Conservation (phyloP, 2,113 vertebrate genomes). For the Colius striatus region DNA sequence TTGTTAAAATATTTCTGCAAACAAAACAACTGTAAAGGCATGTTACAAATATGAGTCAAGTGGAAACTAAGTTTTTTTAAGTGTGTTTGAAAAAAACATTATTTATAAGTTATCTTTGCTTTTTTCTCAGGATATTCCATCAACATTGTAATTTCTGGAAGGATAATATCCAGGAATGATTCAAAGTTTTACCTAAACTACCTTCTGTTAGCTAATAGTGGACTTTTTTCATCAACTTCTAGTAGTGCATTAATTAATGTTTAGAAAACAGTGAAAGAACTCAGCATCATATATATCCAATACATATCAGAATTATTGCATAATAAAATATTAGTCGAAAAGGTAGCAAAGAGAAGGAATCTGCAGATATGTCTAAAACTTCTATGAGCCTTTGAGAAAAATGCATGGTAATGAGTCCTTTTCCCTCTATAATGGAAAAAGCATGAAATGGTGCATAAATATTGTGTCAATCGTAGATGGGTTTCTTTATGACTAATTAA, state of each 20-base stretch:
- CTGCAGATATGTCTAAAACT: not conserved
- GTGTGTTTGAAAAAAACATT: not conserved
- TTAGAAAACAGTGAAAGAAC: not conserved
- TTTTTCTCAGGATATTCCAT: not conserved
- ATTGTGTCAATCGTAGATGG: not conserved
- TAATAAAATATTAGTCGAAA: not conserved
- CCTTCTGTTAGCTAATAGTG: not conserved
- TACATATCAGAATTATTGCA: not conserved
- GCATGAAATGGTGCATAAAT: not conserved
- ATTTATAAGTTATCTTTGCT: not conserved
- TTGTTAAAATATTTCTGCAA: constrained; percentile 5
- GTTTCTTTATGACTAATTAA: not conserved
- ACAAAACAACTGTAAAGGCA: not conserved
- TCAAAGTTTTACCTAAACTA: not conserved
- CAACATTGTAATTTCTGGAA: not conserved
- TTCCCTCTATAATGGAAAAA: not conserved
- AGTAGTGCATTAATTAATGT: not conserved
- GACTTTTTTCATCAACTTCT: not conserved
- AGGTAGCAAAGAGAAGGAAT: not conserved
- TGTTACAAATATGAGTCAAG: not conserved
- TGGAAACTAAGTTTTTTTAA: not conserved
- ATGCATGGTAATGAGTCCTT: not conserved
- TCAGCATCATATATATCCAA: not conserved
- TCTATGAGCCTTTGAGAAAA: not conserved
- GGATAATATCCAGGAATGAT: not conserved